phyloP scores from a whole-genome alignment of 2,888 invertebrate genomes.

The Opisthograptis luteolata region DNA sequence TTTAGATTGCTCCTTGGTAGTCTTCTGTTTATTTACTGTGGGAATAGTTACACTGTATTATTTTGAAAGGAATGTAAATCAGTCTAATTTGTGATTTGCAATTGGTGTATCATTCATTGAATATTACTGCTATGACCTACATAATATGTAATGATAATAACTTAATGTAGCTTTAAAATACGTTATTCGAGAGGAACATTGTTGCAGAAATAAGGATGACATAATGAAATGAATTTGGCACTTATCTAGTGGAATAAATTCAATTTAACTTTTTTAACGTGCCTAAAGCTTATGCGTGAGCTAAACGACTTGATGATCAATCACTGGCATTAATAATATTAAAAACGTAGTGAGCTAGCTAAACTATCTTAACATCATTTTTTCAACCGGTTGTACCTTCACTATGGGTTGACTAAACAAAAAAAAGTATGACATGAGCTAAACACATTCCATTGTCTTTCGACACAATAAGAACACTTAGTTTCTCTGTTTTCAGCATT shows the following conservation, averaged over 20 bases:
- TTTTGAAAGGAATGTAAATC: conserved; percentile 58
- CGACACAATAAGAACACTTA: conserved; percentile 18
- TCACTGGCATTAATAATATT: conserved; percentile 13
- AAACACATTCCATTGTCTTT: conserved; percentile 1
- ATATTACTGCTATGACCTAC: conserved; percentile 30
- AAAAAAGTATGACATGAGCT: too few species aligned
- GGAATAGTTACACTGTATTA: conserved; percentile 30
- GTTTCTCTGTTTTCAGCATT: background rate
- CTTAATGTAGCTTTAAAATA: conserved; percentile 43
- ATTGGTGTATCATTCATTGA: conserved; percentile 48
- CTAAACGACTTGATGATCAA: conserved; percentile 21
- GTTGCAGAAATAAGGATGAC: conserved; percentile 44
- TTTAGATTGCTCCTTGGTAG: background rate
- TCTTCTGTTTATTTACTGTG: conserved; percentile 17
- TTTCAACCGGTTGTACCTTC: too few species aligned
- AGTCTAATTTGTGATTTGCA: conserved; percentile 58
- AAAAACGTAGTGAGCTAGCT: too few species aligned
- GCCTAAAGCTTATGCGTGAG: conserved; percentile 36
- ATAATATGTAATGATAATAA: conserved; percentile 41
- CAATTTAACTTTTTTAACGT: conserved; percentile 39
- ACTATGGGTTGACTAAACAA: too few species aligned
- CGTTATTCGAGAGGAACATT: conserved; percentile 62
- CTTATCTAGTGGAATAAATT: conserved; percentile 49
- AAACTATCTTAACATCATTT: too few species aligned
- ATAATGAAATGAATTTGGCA: conserved; percentile 61